Evolutionary conservation across 1,140 invertebrate genomes (phyloP).

Genomic region (Zaprionus africanus): DNA sequence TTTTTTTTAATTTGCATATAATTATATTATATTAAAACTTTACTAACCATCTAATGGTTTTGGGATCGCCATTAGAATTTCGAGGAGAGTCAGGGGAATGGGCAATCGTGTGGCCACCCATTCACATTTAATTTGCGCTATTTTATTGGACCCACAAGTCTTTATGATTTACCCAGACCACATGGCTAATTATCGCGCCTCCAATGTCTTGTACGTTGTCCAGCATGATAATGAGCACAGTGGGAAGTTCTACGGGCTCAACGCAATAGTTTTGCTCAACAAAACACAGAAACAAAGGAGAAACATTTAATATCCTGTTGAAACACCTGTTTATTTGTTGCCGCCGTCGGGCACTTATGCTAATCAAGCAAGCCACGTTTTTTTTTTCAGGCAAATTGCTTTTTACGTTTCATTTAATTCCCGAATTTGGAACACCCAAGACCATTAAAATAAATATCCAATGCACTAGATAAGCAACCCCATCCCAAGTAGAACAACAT

Average conservation of each 20-base stretch:
- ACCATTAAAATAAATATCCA: conserved; percentile 70
- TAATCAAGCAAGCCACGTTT: conserved; percentile 42
- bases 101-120: conserved; percentile 3
- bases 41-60: no score
- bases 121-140: conserved; percentile 8
- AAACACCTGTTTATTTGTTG: conserved; percentile 66
- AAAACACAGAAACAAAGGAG: conserved; percentile 28
- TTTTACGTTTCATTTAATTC: conserved; percentile 73
- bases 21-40: no score
- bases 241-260: conserved; percentile 17
- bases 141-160: conserved; percentile 33
- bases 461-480: conserved; percentile 38
- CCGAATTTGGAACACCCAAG: conserved; percentile 73
- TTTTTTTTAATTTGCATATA: no score
- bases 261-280: conserved; percentile 55
- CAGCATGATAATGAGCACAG: conserved; percentile 51
- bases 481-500: conserved; percentile 46
- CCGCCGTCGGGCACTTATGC: conserved; percentile 54
- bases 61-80: neutral
- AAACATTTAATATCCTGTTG: conserved; percentile 75
- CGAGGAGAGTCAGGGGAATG: neutral
- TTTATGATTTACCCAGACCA: conserved; percentile 49
- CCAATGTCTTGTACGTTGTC: conserved; percentile 50
- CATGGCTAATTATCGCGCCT: conserved; percentile 51
- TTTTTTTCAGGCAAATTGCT: conserved; percentile 34